phyloP scores from a whole-genome alignment of 2,113 vertebrate species.

The Phoenicopterus ruber region DNA sequence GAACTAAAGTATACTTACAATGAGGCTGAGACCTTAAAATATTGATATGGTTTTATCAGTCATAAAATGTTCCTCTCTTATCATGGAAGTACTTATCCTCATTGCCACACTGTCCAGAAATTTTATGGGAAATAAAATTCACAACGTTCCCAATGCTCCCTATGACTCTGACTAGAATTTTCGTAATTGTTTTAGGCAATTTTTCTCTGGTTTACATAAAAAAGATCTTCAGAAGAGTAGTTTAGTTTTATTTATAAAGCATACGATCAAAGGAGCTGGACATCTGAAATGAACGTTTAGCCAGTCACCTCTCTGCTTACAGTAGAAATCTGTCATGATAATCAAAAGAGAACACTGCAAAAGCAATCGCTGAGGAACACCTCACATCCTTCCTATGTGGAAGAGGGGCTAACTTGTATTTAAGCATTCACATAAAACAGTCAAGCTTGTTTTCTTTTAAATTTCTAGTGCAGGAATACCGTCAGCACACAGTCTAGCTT shows the following conservation, averaged over 20 bases:
- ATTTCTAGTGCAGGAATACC: neutral
- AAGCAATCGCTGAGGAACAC: neutral
- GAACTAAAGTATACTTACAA: neutral
- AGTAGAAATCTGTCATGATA: neutral
- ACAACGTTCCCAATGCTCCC: neutral
- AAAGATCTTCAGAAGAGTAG: neutral
- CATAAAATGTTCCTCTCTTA: neutral
- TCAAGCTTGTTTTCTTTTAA: neutral
- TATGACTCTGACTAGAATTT: neutral
- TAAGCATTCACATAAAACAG: neutral
- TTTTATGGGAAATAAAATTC: neutral
- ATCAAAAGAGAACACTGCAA: neutral
- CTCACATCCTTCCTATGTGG: neutral
- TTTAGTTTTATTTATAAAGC: neutral
- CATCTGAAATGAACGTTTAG: neutral
- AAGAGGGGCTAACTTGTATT: neutral
- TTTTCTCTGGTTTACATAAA: neutral
- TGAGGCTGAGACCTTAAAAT: neutral
- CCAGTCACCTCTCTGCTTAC: neutral
- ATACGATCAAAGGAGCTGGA: neutral
- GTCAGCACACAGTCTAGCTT: neutral
- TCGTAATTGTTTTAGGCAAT: accelerated
- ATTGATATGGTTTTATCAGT: neutral
- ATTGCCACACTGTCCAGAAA: neutral
- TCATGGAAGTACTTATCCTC: neutral